These are phyloP conservation scores for Caenorhabditis afra DNA, from an alignment of 2,888 invertebrate genomes.

Conservation along the genomic window DNA sequence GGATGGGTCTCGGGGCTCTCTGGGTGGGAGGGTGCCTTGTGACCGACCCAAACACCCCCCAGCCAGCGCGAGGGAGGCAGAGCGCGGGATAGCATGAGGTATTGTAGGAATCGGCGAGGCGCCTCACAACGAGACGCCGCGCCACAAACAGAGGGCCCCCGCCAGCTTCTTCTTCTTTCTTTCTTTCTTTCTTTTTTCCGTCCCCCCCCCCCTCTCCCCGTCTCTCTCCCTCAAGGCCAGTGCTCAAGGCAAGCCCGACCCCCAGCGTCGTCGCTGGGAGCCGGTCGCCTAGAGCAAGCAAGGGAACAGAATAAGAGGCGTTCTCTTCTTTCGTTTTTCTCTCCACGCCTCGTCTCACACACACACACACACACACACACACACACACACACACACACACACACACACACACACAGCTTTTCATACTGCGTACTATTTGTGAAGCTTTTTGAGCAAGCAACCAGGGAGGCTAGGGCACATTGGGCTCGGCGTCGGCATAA, in stretches of 20 bases:
- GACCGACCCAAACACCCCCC: conserved; percentile 60
- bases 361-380: background rate
- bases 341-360: background rate
- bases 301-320: conserved; percentile 26
- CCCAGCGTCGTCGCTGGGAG: conserved; percentile 20
- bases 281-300: background rate
- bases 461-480: background rate
- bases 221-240: conserved; percentile 34
- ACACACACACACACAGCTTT: background rate
- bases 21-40: conserved; percentile 53
- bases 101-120: conserved; percentile 55
- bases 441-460: conserved; percentile 34
- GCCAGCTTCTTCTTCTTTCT: conserved; percentile 8
- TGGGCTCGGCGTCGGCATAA: background rate
- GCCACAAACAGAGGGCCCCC: conserved; percentile 47
- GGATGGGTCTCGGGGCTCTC: conserved; percentile 20
- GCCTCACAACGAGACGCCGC: conserved; percentile 50
- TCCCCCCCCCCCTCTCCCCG: background rate
- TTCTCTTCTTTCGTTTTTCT: conserved; percentile 19
- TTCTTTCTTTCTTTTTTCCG: conserved; percentile 3
- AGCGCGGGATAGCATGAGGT: conserved; percentile 45
- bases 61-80: conserved; percentile 21
- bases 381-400: background rate
- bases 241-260: too few species aligned
- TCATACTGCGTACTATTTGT: conserved; percentile 48